Evolutionary conservation across 2,797 vertebrate genomes (phyloP), one percentile per base, ranked within the genome.

Genomic region (Acipenser transmontanus): DNA sequence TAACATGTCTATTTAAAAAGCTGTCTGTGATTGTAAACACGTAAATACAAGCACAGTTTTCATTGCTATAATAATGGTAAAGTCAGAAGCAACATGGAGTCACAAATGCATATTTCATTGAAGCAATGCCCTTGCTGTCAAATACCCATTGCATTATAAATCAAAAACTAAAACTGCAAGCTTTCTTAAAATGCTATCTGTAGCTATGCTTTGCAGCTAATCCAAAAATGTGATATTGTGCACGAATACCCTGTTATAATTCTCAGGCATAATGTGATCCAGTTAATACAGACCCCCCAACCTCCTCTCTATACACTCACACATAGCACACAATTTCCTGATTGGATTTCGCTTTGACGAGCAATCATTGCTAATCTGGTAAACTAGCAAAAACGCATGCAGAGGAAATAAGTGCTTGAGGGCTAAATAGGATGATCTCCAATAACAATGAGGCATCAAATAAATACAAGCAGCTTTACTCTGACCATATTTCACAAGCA

Each of bases 161-260:
- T 87, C 84, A 86, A 89, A 88, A 85, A 73, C 78, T 82, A 84
- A 83, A 80, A 85, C 88, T 86, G 81, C 80, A 80, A 77, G 84
- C 85, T 85, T 87, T 88, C 86, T 86, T 70, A 81, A 80, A 86
- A 85, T 89, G 87, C 83, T 90, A 91, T 90, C 87, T 90, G 88
- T 59, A 54, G 85, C 84, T 81, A 78, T 81, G 88, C 83, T 89
- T 85, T 79, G 78, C 72, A 82, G 82, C 86, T 90, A 90, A 91
- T 91, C 87, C 91, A 90, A 90, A 90, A 89, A 91, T 88, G 85
- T 84, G 81, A 89, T 84, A 87, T 89, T 91, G 89, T 89, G 88
- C 88, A 91, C 88, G 89, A 91, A 91, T 88, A 83, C 79, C 66
- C 81, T 83, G 82, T 86, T 91, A 90, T 89, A 91, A 91, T 91